phyloP scores from a whole-genome alignment of 2,888 invertebrate genomes.

The Apodemia duryi region DNA sequence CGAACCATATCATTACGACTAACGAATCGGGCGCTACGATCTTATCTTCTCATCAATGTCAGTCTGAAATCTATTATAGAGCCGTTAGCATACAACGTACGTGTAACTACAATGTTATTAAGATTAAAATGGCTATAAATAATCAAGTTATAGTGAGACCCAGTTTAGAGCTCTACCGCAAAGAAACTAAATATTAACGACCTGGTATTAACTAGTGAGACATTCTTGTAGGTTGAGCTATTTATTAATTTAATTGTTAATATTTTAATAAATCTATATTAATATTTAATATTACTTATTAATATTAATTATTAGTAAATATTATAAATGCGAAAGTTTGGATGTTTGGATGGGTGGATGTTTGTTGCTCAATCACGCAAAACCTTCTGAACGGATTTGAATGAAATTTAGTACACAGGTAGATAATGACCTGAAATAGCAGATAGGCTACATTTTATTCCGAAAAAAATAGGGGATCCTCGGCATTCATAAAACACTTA shows the following conservation, averaged over 20 bases:
- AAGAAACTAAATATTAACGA: background rate
- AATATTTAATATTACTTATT: too few species aligned
- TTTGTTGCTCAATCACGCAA: too few species aligned
- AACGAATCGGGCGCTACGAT: constrained; percentile 65
- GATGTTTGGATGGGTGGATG: too few species aligned
- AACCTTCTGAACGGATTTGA: too few species aligned
- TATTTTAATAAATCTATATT: background rate
- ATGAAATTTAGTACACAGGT: too few species aligned
- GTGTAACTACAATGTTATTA: constrained; percentile 9
- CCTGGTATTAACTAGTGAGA: background rate
- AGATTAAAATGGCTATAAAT: constrained; percentile 11
- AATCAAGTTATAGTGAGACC: constrained; percentile 9
- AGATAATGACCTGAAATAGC: too few species aligned
- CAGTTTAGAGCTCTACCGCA: background rate
- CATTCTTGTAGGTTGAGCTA: background rate
- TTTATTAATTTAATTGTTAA: background rate
- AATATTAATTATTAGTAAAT: too few species aligned
- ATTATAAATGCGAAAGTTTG: too few species aligned
- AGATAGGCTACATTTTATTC: too few species aligned
- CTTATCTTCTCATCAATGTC: constrained; percentile 68
- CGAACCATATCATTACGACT: constrained; percentile 73
- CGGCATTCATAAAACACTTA: too few species aligned
- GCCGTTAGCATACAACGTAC: constrained; percentile 39
- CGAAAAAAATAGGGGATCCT: too few species aligned
- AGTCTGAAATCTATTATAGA: constrained; percentile 56